Percentiles rank a stretch among this genome's conserved stretches.
Evolutionary conservation across 1,140 invertebrate genomes (phyloP).

Genomic region (Diuraphis noxia): DNA sequence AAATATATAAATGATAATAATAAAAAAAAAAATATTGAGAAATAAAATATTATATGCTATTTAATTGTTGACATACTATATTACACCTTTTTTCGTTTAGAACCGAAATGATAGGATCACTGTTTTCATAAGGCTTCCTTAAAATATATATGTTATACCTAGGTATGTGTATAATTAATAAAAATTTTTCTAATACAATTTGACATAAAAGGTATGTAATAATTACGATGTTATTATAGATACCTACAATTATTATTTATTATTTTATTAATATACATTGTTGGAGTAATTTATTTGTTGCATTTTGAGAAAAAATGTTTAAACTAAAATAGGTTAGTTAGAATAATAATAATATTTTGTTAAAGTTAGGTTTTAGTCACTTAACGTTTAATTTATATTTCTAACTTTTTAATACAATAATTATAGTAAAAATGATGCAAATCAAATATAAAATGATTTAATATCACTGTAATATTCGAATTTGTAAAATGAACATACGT

Average conservation of each 20-base stretch:
- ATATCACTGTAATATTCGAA: background rate
- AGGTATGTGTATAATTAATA: too few species aligned
- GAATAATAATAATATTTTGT: background rate
- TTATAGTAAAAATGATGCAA: background rate
- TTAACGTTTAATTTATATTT: background rate
- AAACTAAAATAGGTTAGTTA: background rate
- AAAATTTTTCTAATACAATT: too few species aligned
- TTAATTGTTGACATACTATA: too few species aligned
- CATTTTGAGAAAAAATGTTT: background rate
- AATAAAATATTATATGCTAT: background rate
- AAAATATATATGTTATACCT: too few species aligned
- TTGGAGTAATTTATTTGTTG: background rate
- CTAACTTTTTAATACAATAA: background rate
- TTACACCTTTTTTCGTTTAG: too few species aligned
- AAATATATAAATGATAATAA: background rate
- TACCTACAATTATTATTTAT: too few species aligned
- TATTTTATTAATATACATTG: too few species aligned
- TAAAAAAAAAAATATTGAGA: background rate
- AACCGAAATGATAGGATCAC: too few species aligned
- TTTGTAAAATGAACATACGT: background rate
- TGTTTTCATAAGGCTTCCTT: too few species aligned
- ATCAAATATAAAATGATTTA: background rate
- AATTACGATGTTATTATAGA: too few species aligned
- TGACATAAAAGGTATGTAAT: too few species aligned
- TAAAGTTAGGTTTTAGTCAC: background rate